These are phyloP conservation scores for Pseudois nayaur DNA, from an alignment of 2,113 vertebrate species.

Conservation along the genomic window DNA sequence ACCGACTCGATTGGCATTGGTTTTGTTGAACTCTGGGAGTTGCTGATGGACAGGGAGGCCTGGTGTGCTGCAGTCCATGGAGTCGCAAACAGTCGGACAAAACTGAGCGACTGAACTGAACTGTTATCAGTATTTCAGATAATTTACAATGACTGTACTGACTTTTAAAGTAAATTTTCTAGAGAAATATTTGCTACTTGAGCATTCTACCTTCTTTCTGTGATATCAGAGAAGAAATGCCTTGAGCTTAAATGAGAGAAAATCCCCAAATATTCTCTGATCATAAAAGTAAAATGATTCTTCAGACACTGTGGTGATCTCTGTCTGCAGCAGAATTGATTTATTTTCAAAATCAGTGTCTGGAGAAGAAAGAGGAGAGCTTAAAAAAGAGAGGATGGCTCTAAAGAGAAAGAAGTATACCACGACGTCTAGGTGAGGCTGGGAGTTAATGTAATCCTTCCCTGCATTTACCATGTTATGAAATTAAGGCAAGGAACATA, in stretches of 20 bases:
- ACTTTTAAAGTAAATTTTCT: not conserved
- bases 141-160: not conserved
- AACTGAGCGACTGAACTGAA: not conserved
- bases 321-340: not conserved
- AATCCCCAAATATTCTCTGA: not conserved
- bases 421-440: not conserved
- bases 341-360: not conserved
- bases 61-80: not conserved
- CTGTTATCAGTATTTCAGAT: not conserved
- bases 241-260: not conserved
- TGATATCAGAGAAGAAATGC: not conserved
- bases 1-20: fast-evolving
- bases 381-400: not conserved
- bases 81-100: fast-evolving
- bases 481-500: not conserved
- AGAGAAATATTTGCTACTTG: not conserved
- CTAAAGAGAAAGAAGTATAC: not conserved
- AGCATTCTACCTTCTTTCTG: not conserved
- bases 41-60: not conserved
- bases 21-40: not conserved
- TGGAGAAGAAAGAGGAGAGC: not conserved
- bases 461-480: not conserved
- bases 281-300: not conserved
- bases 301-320: not conserved
- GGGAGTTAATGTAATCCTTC: not conserved